Evolutionary conservation across 2,797 vertebrate genomes (phyloP).

Genomic region (Anas acuta): DNA sequence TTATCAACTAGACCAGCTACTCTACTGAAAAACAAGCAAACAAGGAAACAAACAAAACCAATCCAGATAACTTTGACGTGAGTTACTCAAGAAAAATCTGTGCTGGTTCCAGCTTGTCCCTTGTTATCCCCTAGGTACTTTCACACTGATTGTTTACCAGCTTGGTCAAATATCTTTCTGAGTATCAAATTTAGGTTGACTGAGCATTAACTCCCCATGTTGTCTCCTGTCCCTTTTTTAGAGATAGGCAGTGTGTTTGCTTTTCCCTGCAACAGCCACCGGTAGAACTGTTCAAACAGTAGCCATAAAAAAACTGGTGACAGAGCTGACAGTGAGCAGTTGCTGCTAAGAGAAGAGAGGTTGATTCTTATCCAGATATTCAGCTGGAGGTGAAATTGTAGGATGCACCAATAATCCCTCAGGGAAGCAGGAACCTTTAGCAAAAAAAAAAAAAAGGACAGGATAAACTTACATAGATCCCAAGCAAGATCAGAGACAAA

Average conservation of each 20-base stretch:
- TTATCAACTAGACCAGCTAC: not conserved
- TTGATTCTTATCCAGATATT: slow-evolving; percentile 55
- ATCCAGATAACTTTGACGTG: fast-evolving
- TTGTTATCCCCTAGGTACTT: slow-evolving; percentile 13
- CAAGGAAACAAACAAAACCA: not conserved
- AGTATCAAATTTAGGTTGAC: slow-evolving; percentile 66
- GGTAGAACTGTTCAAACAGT: slow-evolving; percentile 64
- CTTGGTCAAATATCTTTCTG: slow-evolving; percentile 53
- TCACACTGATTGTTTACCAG: not conserved
- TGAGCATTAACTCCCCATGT: slow-evolving; percentile 55
- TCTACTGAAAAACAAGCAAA: not conserved
- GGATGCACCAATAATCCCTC: slow-evolving; percentile 7
- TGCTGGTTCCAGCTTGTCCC: not conserved
- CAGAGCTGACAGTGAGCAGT: slow-evolving; percentile 22
- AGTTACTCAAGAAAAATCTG: not conserved
- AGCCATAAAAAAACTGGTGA: slow-evolving; percentile 54
- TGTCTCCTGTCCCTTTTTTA: slow-evolving; percentile 44
- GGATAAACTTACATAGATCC: slow-evolving; percentile 30
- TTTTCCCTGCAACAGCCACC: slow-evolving; percentile 60
- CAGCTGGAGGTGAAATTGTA: slow-evolving; percentile 26
- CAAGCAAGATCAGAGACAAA: slow-evolving; percentile 53
- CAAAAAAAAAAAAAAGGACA: not conserved
- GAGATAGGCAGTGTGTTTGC: slow-evolving; percentile 63
- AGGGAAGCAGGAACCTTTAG: slow-evolving; percentile 22
- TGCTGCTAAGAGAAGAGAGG: slow-evolving; percentile 17